Base-by-base conservation (phyloP, 2,113 vertebrate species). In the Leucosticte australis region DNA sequence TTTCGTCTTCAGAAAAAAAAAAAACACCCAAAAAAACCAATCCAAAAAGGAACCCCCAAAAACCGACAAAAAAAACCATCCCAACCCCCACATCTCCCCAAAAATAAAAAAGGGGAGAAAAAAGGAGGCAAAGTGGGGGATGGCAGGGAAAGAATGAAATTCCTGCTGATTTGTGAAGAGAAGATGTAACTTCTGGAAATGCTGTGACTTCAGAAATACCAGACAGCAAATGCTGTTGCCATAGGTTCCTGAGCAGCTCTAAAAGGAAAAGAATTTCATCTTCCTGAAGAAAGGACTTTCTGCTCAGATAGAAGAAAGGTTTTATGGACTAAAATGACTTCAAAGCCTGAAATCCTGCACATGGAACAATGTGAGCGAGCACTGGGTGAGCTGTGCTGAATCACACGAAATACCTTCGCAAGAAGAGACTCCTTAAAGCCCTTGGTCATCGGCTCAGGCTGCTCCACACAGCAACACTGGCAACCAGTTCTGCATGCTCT, bases 111-210 rank as follows among this genome's bases (percentile, higher is more conserved):
- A 2, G 2, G 6, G 4, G 3, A 11, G 7, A 23, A n/a, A 19
- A 17, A 46, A 13, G 13, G 2, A 3, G 11, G 10, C 6, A 3
- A 20, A 13, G 10, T 4, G 5, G 7, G 9, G 6, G 5, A 2
- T 4, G 11, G 2, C 3, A 7, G 12, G 6, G 8, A 11, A 28
- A 42, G 4, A 24, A 39, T 41, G 3, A 39, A 71, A 69, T 35
- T 35, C 35, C 22, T 39, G 10, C 35, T 64, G 33, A 31, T 65
- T 6, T 35, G 28, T 15, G 10, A 12, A 42, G 53, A 68, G 56
- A 74, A 62, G 26, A 16, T 37, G 20, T 39, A 52, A 31, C 28
- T 88, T 53, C 9, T 69, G 52, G 35, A 69, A 77, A 17, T 4
- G 13, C 50, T 27, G 39, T 63, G 50, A 67, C 73, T 83, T 42